Base-by-base conservation (phyloP, 2,888 invertebrate genomes). In the Caenorhabditis japonica region DNA sequence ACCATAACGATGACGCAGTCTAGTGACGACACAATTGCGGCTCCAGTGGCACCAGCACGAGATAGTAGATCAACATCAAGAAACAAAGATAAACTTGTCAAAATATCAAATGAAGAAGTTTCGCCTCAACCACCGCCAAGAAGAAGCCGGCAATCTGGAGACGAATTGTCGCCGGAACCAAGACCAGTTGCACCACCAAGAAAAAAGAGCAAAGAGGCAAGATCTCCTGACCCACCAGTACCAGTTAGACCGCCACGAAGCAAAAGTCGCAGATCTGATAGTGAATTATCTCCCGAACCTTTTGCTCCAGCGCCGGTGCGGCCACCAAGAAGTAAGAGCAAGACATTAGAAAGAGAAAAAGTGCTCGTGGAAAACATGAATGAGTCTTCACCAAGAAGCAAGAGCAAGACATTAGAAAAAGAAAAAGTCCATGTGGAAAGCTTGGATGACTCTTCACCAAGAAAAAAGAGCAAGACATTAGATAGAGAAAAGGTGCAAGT, bases 151-250 rank as follows among this genome's bases (percentile, higher is more conserved):
- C 19, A 33, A 41, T 25, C 36, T 23, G 39, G 17, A 3, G 58
- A 52, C 23, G 49, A 51, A 7, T n/a, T 56, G 19, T 66, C 56
- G 25, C 49, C 66, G 10, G 53, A 59, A 15, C 33, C 52, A 30
- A n/a, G n/a, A n/a, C 79, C 73, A 12, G 41, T 73, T 2, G 17
- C 68, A 10, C 69, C 69, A 19, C 61, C 70, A 12, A 64, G 59
- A 51, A 30, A 39, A 4, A 38, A 43, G 10, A 46, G 61, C 19
- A 56, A 62, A 15, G 43, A 43, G 0, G 36, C 39, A 23, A 17
- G 13, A 27, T 25, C 41, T 27, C 13, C 49, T 13, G 51, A 34
- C 33, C 36, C 53, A 12, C 55, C 60, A 15, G 36, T 70, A 4
- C 25, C 30, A 5, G 10, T 30, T 10, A 10, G 49, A 25, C 53